Conservation (phyloP, 1,140 invertebrate genomes). For the Drosophila novamexicana region DNA sequence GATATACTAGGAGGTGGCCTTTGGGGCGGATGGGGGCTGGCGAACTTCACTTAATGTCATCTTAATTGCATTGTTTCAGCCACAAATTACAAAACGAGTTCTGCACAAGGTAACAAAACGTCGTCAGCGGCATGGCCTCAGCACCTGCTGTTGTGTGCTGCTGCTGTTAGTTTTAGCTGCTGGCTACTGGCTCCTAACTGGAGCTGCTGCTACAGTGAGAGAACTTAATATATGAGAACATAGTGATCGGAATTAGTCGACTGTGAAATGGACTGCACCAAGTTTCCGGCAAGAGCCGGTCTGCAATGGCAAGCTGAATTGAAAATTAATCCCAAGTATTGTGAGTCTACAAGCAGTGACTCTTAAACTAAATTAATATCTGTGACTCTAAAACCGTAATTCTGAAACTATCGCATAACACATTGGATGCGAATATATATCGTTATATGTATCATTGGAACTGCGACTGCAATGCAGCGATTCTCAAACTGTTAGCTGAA, state of each 20-base stretch:
- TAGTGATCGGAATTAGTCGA: no score
- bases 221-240: not conserved
- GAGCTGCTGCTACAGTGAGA: not conserved
- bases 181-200: not conserved
- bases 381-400: not conserved
- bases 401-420: not conserved
- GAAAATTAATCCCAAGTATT: no score
- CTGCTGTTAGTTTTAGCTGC: not conserved
- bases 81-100: slow-evolving; percentile 81
- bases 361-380: no score
- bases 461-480: not conserved
- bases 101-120: slow-evolving; percentile 73
- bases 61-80: slow-evolving; percentile 81
- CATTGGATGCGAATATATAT: no score
- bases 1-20: slow-evolving; percentile 13
- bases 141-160: not conserved
- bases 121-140: slow-evolving; percentile 45
- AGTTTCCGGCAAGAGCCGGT: no score
- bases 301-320: no score
- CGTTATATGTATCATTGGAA: no score
- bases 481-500: no score
- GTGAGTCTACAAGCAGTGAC: no score
- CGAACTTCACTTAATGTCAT: slow-evolving; percentile 79
- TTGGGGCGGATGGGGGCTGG: not conserved
- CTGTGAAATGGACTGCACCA: no score